Evolutionary conservation across 2,797 vertebrate genomes (phyloP), one percentile per base, ranked within the genome.

Genomic region (Dallia pectoralis): DNA sequence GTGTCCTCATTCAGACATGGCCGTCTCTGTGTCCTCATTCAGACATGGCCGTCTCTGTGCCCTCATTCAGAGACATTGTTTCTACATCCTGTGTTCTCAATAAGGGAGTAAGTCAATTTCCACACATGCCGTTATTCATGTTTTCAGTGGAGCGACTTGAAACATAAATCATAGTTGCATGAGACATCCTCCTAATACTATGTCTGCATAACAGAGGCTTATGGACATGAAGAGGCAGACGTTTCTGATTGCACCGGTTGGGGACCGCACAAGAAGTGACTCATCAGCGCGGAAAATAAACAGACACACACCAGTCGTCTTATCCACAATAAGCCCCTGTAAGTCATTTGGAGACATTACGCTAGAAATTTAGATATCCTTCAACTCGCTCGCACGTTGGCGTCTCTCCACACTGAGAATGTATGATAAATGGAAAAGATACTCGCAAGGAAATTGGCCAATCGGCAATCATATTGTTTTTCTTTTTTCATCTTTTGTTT

Each of bases 331-430:
- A 70, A 79, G 73, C 75, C 72, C 72, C 71, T 69, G 74, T 75
- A 75, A 80, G 78, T 77, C 61, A 72, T 85, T 85, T 75, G 76
- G 62, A 74, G 63, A 71, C 47, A 78, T 48, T 63, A 22, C 32
- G 53, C 69, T 51, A 49, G 14, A 44, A 53, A 78, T 30, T 25
- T 25, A 51, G n/a, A 33, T 70, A 67, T 71, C 71, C 61, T 67
- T 73, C 40, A 72, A 67, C 73, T 29, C 40, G 22, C 69, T 75
- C 51, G 22, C 69, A 73, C 51, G 66, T 73, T 76, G 74, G 69
- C n/a, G n/a, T 65, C 62, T 48, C 14, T 59, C 11, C 76, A 9
- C 53, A 11, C 47, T 40, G 67, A 66, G 40, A 33, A 70, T 4
- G 53, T 33, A 77, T 56, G 65, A 44, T 80, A 79, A 81, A 75